Evolutionary conservation across 2,888 invertebrate species (phyloP), one percentile per base, ranked within the genome.

Genomic region (Rhingia rostrata): DNA sequence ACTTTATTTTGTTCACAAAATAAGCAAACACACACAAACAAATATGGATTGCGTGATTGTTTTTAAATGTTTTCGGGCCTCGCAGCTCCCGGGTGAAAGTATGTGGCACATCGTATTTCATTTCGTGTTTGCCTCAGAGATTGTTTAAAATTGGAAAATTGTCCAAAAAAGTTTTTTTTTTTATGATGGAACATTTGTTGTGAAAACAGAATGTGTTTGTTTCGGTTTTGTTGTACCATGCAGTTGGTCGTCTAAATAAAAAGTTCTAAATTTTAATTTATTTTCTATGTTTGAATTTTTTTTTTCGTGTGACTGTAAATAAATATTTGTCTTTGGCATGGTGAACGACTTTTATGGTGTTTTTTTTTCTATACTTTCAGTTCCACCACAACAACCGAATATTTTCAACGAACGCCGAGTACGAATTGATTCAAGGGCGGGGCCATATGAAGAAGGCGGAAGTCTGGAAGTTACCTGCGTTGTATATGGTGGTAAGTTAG

Each of bases 361-460:
- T 39, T 6, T 56, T 74, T 45, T 41, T 75, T 88, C 88, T 88
- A 84, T 88, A 88, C 82, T 93, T 93, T 37, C 92, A 95, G 95
- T 95, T 81, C 95, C 95, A 56, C 95, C 95, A 2, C 93, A 94
- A 87, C 94, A 93, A 88, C 95, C 95, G 51, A 94, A 93, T 82
- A 95, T 95, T 88, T 93, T 95, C 88, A 94, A 95, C 89, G 95
- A 94, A 87, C 92, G 93, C 79, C 94, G 94, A 41, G 93, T 94
- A 88, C 93, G 95, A 39, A 92, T 93, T 82, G 90, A 91, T 86
- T 92, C 93, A 6, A 91, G 93, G 14, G 95, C 95, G 45, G 95
- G 95, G 58, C 95, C 95, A 32, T 95, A 95, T 88, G 93, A 94
- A 88, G 95, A 95, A 90, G 95, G 94, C 45, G 93, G 94, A 58